Conservation (phyloP, 2,113 vertebrate species). For the Urocolius indicus region DNA sequence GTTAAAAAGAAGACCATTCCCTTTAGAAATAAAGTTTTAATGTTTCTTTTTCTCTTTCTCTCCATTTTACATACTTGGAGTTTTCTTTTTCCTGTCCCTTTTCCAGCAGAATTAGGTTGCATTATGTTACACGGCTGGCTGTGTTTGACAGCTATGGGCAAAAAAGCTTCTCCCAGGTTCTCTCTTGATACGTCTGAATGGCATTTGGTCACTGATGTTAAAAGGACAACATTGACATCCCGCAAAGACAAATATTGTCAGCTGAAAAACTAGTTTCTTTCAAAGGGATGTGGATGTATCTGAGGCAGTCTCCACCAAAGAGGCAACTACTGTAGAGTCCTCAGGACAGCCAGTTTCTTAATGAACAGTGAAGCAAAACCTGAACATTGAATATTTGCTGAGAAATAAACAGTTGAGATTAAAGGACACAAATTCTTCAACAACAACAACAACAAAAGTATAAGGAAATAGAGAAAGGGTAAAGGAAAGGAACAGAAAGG, state of each 20-base stretch:
- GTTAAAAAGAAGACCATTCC: background rate
- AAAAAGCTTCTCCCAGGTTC: background rate
- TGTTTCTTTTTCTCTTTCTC: background rate
- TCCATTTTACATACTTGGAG: background rate
- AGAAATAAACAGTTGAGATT: background rate
- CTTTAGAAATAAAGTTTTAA: background rate
- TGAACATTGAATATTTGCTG: background rate
- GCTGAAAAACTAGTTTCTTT: background rate
- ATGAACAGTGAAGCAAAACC: background rate
- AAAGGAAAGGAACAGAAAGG: background rate
- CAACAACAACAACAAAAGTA: background rate
- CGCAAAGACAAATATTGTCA: background rate
- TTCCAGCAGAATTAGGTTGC: background rate
- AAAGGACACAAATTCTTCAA: background rate
- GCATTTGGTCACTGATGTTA: background rate
- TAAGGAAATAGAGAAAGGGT: background rate
- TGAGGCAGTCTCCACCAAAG: background rate
- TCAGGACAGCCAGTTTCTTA: background rate
- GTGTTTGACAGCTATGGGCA: background rate
- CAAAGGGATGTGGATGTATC: background rate
- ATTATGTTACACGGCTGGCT: background rate
- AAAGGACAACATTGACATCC: background rate
- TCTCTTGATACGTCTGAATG: background rate
- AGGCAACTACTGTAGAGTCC: background rate
- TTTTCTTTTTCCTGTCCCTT: background rate